A percentile compares a stretch with the other conserved stretches of the same genome.
Conservation (phyloP, 2,113 vertebrate genomes). For the Poecilia latipinna region DNA sequence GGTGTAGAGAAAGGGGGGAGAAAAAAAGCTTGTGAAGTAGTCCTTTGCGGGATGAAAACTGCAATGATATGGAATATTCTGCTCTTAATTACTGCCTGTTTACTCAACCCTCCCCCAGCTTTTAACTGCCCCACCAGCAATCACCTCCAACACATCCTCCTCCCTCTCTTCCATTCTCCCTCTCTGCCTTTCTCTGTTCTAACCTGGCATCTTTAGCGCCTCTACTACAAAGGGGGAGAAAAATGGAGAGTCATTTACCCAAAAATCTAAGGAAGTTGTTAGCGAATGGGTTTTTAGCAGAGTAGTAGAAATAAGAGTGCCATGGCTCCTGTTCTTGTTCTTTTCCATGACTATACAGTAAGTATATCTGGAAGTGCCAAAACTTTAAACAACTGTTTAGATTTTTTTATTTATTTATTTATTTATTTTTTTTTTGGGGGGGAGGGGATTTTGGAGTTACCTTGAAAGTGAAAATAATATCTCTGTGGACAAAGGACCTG, state of each 20-base stretch:
- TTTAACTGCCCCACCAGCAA: constrained; percentile 33
- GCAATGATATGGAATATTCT: constrained; percentile 79
- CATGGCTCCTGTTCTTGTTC: background rate
- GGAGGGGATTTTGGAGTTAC: background rate
- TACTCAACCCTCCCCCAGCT: constrained; percentile 68
- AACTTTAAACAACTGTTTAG: background rate
- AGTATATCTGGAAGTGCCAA: background rate
- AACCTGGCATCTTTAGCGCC: constrained; percentile 3
- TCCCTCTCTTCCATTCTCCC: constrained; percentile 7
- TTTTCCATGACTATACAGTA: background rate
- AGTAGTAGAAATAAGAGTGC: background rate
- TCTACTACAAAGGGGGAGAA: constrained; percentile 37
- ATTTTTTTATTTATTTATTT: too few relatives aligned
- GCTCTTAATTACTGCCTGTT: constrained; percentile 80
- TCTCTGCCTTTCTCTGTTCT: constrained; percentile 4
- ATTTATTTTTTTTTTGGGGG: too few relatives aligned
- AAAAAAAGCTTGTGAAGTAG: constrained; percentile 67
- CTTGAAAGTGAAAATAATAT: background rate
- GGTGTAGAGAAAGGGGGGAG: constrained; percentile 37
- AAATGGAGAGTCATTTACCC: background rate
- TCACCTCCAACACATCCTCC: constrained; percentile 18
- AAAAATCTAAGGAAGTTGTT: background rate
- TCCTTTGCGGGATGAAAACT: constrained; percentile 73
- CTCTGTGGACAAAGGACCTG: background rate
- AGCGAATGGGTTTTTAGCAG: background rate